These are phyloP conservation scores for Galemys pyrenaicus DNA, from an alignment of 2,113 vertebrate genomes.

Conservation along the genomic window DNA sequence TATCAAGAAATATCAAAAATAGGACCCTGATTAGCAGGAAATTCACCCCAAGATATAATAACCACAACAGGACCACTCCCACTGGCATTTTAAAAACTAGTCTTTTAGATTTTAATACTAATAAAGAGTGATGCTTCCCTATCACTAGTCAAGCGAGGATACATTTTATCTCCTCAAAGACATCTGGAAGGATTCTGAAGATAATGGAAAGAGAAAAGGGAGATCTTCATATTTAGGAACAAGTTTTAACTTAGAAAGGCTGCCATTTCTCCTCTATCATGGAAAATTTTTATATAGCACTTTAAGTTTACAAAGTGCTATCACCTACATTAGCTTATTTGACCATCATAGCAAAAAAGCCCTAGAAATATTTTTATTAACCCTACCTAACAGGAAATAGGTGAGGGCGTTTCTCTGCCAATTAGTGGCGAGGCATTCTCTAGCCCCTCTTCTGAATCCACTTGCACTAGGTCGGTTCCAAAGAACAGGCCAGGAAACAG, in stretches of 20 bases:
- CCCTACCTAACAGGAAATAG: neutral
- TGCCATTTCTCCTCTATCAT: neutral
- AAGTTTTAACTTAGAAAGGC: neutral
- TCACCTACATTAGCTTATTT: neutral
- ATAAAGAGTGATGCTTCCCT: neutral
- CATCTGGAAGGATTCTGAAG: neutral
- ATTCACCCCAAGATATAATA: neutral
- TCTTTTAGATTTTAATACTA: neutral
- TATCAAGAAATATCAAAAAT: neutral
- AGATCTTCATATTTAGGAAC: conserved; percentile 7
- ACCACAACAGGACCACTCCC: neutral
- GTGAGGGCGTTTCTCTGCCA: neutral
- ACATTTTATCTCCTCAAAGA: neutral
- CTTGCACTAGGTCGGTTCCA: neutral
- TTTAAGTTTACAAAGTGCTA: conserved; percentile 5
- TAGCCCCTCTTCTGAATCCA: neutral
- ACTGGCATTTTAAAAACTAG: conserved; percentile 17
- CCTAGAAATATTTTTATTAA: neutral
- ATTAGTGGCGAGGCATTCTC: neutral
- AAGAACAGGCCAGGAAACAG: neutral
- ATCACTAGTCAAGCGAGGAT: neutral
- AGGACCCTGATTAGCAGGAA: neutral
- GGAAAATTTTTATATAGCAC: neutral
- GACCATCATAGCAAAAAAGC: neutral
- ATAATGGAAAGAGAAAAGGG: neutral